Evolutionary conservation across 2,797 vertebrate species (phyloP), one percentile per base, ranked within the genome.

Genomic region (Hydrolagus colliei): DNA sequence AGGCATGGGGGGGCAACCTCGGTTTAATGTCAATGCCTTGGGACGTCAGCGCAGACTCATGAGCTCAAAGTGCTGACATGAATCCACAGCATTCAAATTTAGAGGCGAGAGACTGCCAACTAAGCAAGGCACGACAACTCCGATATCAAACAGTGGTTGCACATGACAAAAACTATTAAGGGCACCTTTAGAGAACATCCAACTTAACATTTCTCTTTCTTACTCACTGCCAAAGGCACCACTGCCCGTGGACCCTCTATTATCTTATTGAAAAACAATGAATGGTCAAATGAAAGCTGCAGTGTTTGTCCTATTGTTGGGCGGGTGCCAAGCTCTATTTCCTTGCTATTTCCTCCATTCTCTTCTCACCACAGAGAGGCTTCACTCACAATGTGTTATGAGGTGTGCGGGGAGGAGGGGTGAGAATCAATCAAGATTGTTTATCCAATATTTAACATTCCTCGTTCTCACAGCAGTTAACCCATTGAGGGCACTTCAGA

Each of bases 301-400:
- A 52, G 41, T 52, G 41, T 52, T 52, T 52, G 41, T 52, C 6
- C 67, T 84, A 68, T 71, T 84, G 27, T 84, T 68, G 32, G 65
- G 32, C 68, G 1, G 1, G 16, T 35, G 78, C 79, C 32, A 71
- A 84, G 71, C 10, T 9, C 79, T 5, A 71, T 84, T 84, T 84
- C 65, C 79, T n/a, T 84, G 79, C 79, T 41, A 18, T 9, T 84
- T 41, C 16, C 79, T 84, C 3, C 7, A 84, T 6, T 52, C 41
- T 84, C 79, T 84, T 84, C 79, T 35, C 79, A 84, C 79, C 63
- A 71, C 71, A 35, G 32, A 84, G 65, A 18, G 27, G 71, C 71
- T 84, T 14, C 35, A 18, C 32, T 10, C 78, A 22, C 41, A 80
- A 67, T 67, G 9, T 32, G 22, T 84, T 84, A 32, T 27, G 9